phyloP scores from a whole-genome alignment of 2,888 invertebrate genomes.

The Linnaemya tessellans region DNA sequence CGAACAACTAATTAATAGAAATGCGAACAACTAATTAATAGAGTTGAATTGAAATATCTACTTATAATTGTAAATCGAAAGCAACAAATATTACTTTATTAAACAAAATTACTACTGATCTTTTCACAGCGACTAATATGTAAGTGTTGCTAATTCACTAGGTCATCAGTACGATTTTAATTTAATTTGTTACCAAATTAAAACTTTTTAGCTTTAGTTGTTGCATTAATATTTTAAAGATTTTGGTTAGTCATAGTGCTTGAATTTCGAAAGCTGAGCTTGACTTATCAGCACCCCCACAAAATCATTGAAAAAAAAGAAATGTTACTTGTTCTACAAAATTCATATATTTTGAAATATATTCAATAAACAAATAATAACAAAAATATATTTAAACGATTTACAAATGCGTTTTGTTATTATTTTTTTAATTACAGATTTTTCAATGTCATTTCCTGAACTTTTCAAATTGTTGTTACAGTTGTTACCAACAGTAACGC shows the following conservation, averaged over 20 bases:
- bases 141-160: constrained; percentile 46
- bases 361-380: constrained; percentile 28
- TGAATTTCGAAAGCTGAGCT: constrained; percentile 29
- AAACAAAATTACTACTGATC: background rate
- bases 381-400: constrained; percentile 5
- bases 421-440: constrained; percentile 1
- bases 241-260: constrained; percentile 29
- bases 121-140: background rate
- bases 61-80: constrained; percentile 21
- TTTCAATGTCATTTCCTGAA: constrained; percentile 67
- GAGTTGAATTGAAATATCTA: constrained; percentile 15
- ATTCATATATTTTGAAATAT: constrained; percentile 15
- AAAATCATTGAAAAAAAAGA: constrained; percentile 32
- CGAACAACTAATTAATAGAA: constrained; percentile 37
- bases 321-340: constrained; percentile 47
- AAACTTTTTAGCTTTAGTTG: constrained; percentile 1
- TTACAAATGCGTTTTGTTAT: constrained; percentile 19
- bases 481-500: constrained; percentile 1
- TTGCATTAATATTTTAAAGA: background rate
- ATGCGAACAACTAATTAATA: constrained; percentile 36
- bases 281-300: constrained; percentile 59
- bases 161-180: constrained; percentile 63
- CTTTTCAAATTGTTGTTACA: constrained; percentile 29
- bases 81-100: background rate
- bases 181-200: constrained; percentile 18